Base-by-base conservation (phyloP, 2,797 vertebrate genomes). In the Streptopelia turtur region DNA sequence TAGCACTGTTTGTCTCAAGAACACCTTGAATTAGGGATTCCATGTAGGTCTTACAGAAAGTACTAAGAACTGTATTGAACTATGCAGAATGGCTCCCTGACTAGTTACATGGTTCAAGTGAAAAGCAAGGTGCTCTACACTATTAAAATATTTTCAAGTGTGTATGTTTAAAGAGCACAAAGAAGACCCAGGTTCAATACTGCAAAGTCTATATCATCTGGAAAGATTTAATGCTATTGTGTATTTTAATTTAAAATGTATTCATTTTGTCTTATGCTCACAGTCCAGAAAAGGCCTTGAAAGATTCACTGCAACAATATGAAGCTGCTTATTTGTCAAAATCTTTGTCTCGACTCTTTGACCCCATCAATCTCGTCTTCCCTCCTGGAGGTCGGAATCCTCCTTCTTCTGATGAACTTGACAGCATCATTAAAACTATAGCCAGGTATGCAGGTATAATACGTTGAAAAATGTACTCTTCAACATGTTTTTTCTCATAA, bases 281-380 rank as follows among this genome's bases (percentile, higher is more conserved):
- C 84, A 99, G 99, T 95, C 99, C 99, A 87, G 99, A 99, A 97
- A 99, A 98, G 87, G 98, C 98, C 56, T 98, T 99, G 95, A 99
- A 99, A 97, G 98, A 98, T 90, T 99, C 99, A 10, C 98, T 99
- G 47, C 99, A 99, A 97, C 98, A 98, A 1, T 99, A 99, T 41
- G 99, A 99, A 97, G 98, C 99, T 24, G 99, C 99, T n/a, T 99
- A 99, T 96, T 98, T 99, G 33, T 99, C 99, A 93, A 99, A 99
- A 97, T 99, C 99, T 13, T 98, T 99, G 53, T 99, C 99, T 25
- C 98, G 99, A 22, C 98, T 99, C 52, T 99, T 99, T 78, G 99
- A 99, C 94, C 99, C 99, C 35, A 99, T 99, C 98, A 99, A 99
- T 97, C 98, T 99, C 6, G 99, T 99, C 79, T 99, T 99, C 70